Evolutionary conservation across 1,140 invertebrate genomes (phyloP).

Genomic region (Bombus superbus): DNA sequence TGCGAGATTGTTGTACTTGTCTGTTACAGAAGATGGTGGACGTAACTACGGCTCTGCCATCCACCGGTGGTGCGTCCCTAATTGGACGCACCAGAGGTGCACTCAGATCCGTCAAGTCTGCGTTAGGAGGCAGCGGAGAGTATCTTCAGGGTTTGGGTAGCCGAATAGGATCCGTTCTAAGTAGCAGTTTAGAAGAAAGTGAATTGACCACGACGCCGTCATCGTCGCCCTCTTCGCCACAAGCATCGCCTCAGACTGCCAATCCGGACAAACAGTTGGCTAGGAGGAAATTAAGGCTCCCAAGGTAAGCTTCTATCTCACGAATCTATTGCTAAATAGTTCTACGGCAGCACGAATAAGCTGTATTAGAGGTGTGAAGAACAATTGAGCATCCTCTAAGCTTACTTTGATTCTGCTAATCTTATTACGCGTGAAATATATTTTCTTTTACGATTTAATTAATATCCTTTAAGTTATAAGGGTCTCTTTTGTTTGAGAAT

Average conservation of each 20-base stretch:
- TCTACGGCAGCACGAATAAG: fast-evolving
- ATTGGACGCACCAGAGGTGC: slow-evolving; percentile 80
- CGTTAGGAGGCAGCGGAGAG: slow-evolving; percentile 78
- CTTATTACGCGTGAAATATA: background rate
- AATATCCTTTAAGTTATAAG: no score
- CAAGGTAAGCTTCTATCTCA: slow-evolving; percentile 67
- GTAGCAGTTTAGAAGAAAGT: slow-evolving; percentile 80
- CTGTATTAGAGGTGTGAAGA: background rate
- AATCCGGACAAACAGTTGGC: slow-evolving; percentile 55
- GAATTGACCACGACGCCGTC: slow-evolving; percentile 75
- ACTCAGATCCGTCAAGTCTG: slow-evolving; percentile 78
- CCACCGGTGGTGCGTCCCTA: slow-evolving; percentile 72
- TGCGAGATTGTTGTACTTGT: no score
- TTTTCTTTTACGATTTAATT: no score
- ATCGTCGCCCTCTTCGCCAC: slow-evolving; percentile 70
- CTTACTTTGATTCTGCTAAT: background rate
- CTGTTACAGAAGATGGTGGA: slow-evolving; percentile 74
- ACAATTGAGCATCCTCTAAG: background rate
- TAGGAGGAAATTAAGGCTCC: slow-evolving; percentile 73
- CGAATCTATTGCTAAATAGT: background rate
- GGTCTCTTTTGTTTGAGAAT: no score
- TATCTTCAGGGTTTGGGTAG: slow-evolving; percentile 80
- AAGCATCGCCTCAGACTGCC: slow-evolving; percentile 40
- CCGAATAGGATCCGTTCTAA: slow-evolving; percentile 79
- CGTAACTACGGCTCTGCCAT: slow-evolving; percentile 74